Base-by-base conservation (phyloP, 2,888 invertebrate genomes). In the Leuctra nigra region DNA sequence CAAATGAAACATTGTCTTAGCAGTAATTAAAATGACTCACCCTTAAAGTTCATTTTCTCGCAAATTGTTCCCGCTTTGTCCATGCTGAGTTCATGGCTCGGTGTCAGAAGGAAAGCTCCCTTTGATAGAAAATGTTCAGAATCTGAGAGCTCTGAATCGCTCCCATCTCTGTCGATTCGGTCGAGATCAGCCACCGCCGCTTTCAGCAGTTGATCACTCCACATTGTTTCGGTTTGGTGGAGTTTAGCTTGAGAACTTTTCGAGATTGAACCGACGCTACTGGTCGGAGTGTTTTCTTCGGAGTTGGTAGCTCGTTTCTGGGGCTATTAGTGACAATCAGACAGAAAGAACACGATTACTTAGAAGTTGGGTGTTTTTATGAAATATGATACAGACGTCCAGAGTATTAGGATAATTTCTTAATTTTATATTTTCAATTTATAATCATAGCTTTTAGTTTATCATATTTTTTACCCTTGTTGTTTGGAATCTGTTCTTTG, bases 41-140 rank as follows among this genome's bases (percentile, higher is more conserved):
- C 61, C 24, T 61, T 61, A 33, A 91, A 89, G 74, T 86, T 88
- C 82, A 91, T 87, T 72, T 90, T 90, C 77, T 91, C 91, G 75
- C 89, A 89, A 68, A 91, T 88, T 65, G 85, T 77, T 39, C 88
- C 87, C 2, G 90, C 90, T 64, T 89, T 87, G 73, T 91, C 90
- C 81, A 91, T 83, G 69, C 85, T 87, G 65, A 91, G 77, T 68
- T 91, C 90, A 73, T 89, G 87, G 54, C 89, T 89, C 39, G 91
- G 91, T 46, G 91, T 91, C 65, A 91, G 77, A 52, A 91, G 81
- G 72, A 91, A 91, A 38, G 90, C 90, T 50, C 84, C 84, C 75
- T 66, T 64, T 68, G 87, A 86, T 64, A 90, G 77, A 72, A 90
- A 90, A 69, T 87, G 83, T 61, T 83, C 84, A 9, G 81, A 80